Evolutionary conservation across 2,888 invertebrate species (phyloP).

Genomic region (Cetonia aurata): DNA sequence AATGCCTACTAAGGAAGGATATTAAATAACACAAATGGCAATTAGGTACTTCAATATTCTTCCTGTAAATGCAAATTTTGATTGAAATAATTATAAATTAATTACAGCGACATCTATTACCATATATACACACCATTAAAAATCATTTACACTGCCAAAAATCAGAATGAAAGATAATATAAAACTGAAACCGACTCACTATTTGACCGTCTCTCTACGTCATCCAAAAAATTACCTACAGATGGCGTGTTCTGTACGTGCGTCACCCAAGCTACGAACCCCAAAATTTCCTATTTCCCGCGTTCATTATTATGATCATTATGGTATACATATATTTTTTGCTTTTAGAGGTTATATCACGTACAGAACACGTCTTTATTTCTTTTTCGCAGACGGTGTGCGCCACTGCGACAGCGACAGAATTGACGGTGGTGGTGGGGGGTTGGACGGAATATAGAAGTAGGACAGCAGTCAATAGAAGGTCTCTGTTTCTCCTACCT

Average conservation of each 20-base stretch:
- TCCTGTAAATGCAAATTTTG: conserved; percentile 7
- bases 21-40: neutral
- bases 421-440: neutral
- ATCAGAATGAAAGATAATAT: conserved; percentile 51
- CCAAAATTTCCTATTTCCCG: neutral
- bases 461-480: conserved; percentile 63
- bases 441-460: conserved; percentile 44
- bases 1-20: conserved; percentile 12
- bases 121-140: conserved; percentile 37
- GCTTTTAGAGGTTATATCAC: neutral
- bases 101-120: conserved; percentile 19
- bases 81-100: conserved; percentile 17
- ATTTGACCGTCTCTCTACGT: conserved; percentile 56
- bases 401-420: neutral
- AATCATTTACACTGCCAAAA: conserved; percentile 46
- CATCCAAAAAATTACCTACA: conserved; percentile 12
- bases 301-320: neutral
- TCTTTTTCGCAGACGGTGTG: conserved; percentile 9
- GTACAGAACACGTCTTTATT: neutral
- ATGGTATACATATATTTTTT: neutral
- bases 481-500: conserved; percentile 68
- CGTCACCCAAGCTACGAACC: neutral
- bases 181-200: conserved; percentile 58
- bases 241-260: conserved; percentile 54
- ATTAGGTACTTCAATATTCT: conserved; percentile 29